phyloP scores from a whole-genome alignment of 2,888 invertebrate genomes.

The Eumacrocentrus americanus region DNA sequence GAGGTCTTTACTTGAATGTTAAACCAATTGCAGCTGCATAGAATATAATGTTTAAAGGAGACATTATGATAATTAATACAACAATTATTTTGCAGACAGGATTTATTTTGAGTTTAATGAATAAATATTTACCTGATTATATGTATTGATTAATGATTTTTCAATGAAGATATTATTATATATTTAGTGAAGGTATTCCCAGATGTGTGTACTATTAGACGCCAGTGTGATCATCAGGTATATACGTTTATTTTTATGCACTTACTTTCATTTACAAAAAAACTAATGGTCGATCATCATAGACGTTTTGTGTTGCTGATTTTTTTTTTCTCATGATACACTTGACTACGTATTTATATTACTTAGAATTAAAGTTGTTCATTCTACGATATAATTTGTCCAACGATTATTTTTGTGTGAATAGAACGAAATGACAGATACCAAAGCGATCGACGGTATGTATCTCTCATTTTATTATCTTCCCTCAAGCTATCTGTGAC shows the following conservation, averaged over 20 bases:
- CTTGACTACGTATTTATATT: slow-evolving; percentile 34
- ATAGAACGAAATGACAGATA: slow-evolving; percentile 51
- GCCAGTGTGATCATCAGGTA: slow-evolving; percentile 8
- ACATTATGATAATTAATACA: not conserved
- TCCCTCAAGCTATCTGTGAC: not conserved
- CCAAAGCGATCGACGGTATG: slow-evolving; percentile 39
- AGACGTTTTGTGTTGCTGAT: no score
- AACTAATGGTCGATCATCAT: slow-evolving; percentile 46
- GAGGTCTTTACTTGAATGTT: slow-evolving; percentile 43
- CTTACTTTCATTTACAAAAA: slow-evolving; percentile 55
- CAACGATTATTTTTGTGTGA: slow-evolving; percentile 40
- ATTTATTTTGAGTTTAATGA: not conserved
- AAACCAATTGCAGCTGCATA: slow-evolving; percentile 25
- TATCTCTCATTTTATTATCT: not conserved
- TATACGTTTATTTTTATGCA: slow-evolving; percentile 52
- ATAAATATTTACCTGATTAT: not conserved
- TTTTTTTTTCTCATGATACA: slow-evolving; percentile 32
- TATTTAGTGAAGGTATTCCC: not conserved
- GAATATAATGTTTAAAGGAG: not conserved
- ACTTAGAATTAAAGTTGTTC: slow-evolving; percentile 12
- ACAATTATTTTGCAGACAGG: not conserved
- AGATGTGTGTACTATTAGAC: not conserved
- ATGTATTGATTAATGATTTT: not conserved
- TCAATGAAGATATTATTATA: not conserved
- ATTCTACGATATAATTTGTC: slow-evolving; percentile 25